These are phyloP conservation scores for Rhyzopertha dominica DNA, from an alignment of 1,140 invertebrate species.

Conservation along the genomic window DNA sequence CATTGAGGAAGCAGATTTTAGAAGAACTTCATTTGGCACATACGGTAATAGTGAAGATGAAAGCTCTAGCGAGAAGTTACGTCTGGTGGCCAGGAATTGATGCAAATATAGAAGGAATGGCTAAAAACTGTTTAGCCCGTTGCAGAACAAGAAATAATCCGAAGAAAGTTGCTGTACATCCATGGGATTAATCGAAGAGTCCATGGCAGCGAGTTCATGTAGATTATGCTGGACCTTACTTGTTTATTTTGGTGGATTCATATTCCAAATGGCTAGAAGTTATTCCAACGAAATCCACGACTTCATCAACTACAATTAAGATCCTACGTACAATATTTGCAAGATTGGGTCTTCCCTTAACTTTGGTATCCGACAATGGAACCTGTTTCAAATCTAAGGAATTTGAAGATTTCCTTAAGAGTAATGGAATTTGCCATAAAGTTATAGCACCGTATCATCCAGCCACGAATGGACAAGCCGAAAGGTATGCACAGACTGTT, in stretches of 20 bases:
- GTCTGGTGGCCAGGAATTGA: constrained; percentile 14
- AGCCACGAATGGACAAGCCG: constrained; percentile 40
- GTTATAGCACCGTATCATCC: constrained; percentile 35
- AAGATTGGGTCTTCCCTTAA: not conserved
- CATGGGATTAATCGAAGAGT: constrained; percentile 24
- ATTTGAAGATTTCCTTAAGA: constrained; percentile 5
- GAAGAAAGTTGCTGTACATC: no score
- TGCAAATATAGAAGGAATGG: constrained; percentile 2
- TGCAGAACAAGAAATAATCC: not conserved
- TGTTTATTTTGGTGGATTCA: constrained; percentile 40
- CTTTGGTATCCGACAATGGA: no score
- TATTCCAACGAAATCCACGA: constrained; percentile 6
- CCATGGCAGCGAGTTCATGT: constrained; percentile 46
- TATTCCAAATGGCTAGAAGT: constrained; percentile 41
- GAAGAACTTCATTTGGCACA: constrained; percentile 39
- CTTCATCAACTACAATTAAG: constrained; percentile 9
- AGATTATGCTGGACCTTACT: constrained; percentile 45
- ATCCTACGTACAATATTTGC: constrained; percentile 7
- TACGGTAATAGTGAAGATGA: constrained; percentile 21
- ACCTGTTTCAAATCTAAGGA: no score
- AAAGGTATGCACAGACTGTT: constrained; percentile 35
- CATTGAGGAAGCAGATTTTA: constrained; percentile 30
- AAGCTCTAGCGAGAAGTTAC: constrained; percentile 9
- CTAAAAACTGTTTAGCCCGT: constrained; percentile 11
- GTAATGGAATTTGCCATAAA: constrained; percentile 33